Base-by-base conservation (phyloP, 2,888 invertebrate genomes). In the Ptilodon capucinus region DNA sequence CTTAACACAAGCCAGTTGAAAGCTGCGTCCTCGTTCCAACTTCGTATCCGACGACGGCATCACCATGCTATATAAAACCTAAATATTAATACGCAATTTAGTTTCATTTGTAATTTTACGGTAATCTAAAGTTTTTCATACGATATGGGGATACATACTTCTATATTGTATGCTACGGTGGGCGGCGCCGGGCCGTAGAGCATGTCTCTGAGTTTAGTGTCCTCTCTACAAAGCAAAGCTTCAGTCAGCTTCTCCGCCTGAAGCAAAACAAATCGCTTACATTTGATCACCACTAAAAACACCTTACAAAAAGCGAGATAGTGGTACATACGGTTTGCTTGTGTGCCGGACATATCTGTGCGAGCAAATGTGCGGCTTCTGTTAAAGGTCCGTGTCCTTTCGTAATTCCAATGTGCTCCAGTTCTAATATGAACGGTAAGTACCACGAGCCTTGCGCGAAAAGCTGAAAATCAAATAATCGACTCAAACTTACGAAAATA, bases 21-120 rank as follows among this genome's bases (percentile, higher is more conserved):
- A 90, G 61, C 85, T 90, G 41, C 92, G 82, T 56, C 92, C 86
- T 4, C 91, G 94, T 36, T 96, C 96, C 1, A 96, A 93, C 64
- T 95, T 92, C 1, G 96, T 95, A 68, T 97, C 96, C 7, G 94
- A 88, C 6, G 98, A 97, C 11, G 99, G 99, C 95, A 99, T 97
- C 56, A 99, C 91, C 81, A 98, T 92, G 54, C 97, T 95, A 83
- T 98, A 97, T 53, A 98, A 91, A 41, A 98, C 96, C 91, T 91
- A 60, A 25, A 54, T 16, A 54, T 35, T 13, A 60, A 57, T 42
- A 46, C 34, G 48, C 21, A 32, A 25, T 45, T 44, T 46, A 48
- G 32, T 51, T 38, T 28, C 5, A 48, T 40, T 17, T 11, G 7
- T 13, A 3, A 34, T 14, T 23, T 36, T 7, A 25, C 18, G 1